phyloP scores from a whole-genome alignment of 2,113 vertebrate genomes.

The Erpornis zantholeuca region DNA sequence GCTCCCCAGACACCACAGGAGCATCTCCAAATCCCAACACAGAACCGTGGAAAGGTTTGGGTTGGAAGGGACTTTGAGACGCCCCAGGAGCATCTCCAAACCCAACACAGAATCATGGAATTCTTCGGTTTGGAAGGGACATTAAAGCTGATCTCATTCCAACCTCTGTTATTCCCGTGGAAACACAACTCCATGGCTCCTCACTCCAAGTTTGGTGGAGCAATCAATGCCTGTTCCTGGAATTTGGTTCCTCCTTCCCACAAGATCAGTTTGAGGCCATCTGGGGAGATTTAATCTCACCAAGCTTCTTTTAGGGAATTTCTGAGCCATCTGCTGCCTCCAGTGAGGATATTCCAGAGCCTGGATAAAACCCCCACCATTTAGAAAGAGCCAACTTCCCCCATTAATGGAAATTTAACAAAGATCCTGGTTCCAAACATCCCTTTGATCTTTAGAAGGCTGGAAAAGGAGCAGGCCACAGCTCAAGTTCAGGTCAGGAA shows the following conservation, averaged over 20 bases:
- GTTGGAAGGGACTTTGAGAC: neutral
- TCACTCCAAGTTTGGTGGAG: neutral
- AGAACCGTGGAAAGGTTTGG: no score
- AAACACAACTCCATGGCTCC: neutral
- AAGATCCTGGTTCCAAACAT: neutral
- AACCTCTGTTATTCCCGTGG: neutral
- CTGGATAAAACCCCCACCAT: neutral
- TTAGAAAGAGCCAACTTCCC: neutral
- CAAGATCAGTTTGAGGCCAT: neutral
- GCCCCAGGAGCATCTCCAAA: no score
- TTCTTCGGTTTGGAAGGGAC: neutral
- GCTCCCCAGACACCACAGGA: neutral
- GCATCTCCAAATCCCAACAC: no score
- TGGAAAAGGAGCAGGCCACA: neutral
- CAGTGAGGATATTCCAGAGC: neutral
- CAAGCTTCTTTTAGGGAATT: neutral
- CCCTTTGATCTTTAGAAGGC: neutral
- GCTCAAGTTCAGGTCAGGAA: no score
- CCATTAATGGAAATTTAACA: neutral
- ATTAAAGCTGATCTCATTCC: neutral
- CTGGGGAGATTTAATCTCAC: neutral
- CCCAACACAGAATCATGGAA: no score
- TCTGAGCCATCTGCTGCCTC: neutral
- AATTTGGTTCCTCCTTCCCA: neutral
- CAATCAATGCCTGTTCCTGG: neutral